phyloP scores from a whole-genome alignment of 2,113 vertebrate genomes.

The Ibidorhyncha struthersii region DNA sequence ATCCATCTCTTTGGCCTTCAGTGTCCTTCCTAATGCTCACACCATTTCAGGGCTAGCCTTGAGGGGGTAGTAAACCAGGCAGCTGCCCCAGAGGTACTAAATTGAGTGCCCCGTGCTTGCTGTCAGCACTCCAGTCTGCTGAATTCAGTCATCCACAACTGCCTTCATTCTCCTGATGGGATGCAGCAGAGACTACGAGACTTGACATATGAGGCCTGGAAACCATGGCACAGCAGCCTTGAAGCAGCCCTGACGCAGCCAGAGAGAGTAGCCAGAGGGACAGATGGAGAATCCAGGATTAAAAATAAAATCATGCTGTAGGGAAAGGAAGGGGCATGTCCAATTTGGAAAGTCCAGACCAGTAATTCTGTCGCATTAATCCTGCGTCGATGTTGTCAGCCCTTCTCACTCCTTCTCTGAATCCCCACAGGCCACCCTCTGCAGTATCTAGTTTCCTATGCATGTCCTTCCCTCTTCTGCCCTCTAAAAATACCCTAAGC shows the following conservation, averaged over 20 bases:
- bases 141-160: not conserved
- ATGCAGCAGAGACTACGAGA: constrained; percentile 28
- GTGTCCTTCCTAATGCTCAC: not conserved
- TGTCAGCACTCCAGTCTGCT: not conserved
- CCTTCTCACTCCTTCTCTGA: constrained; percentile 13
- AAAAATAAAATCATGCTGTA: constrained; percentile 55
- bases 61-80: not conserved
- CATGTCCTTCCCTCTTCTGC: not conserved
- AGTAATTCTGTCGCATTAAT: not conserved
- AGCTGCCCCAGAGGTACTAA: constrained; percentile 23
- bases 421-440: not conserved
- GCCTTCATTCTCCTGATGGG: not conserved
- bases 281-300: constrained; percentile 49
- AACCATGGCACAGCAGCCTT: constrained; percentile 36
- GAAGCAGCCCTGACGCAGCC: constrained; percentile 59
- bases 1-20: not conserved
- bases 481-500: constrained; percentile 6
- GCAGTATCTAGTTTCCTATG: constrained; percentile 7
- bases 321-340: constrained; percentile 30
- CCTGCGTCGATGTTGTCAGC: not conserved
- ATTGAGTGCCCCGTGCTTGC: not conserved
- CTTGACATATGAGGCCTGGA: constrained; percentile 15
- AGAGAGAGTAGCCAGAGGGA: constrained; percentile 61
- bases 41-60: not conserved
- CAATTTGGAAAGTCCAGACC: constrained; percentile 42